A percentile compares a stretch with the other conserved stretches of the same genome.
phyloP scores from a whole-genome alignment of 2,888 invertebrate species.

The Dryococelus australis region DNA sequence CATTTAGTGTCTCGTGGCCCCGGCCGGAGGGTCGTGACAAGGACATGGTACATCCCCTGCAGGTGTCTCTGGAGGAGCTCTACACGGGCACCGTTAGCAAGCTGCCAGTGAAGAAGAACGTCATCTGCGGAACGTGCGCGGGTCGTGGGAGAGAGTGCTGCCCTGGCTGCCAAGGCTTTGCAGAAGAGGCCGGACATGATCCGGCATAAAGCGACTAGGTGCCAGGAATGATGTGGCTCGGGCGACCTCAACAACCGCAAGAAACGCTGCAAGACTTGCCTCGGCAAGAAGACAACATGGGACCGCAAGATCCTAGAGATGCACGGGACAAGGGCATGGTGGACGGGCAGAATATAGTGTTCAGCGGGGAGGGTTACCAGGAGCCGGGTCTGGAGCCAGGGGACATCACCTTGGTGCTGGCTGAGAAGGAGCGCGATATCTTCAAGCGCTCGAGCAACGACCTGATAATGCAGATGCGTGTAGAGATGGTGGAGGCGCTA shows the following conservation, averaged over 20 bases:
- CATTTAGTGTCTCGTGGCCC: conserved; percentile 60
- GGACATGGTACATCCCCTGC: conserved; percentile 93
- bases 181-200: conserved; percentile 79
- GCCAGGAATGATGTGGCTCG: conserved; percentile 86
- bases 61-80: conserved; percentile 90
- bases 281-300: conserved; percentile 87
- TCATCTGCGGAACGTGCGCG: conserved; percentile 96
- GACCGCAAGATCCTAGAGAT: conserved; percentile 95
- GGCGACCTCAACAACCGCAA: conserved; percentile 87
- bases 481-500: conserved; percentile 90
- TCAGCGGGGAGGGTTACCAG: conserved; percentile 95
- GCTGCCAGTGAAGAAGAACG: conserved; percentile 91
- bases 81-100: conserved; percentile 94
- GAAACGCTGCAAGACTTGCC: conserved; percentile 92
- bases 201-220: conserved; percentile 91
- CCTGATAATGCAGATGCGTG: conserved; percentile 79
- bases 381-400: conserved; percentile 94
- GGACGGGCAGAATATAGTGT: conserved; percentile 94
- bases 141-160: conserved; percentile 94
- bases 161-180: conserved; percentile 81
- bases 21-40: conserved; percentile 80
- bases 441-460: conserved; percentile 78
- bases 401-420: conserved; percentile 93
- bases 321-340: conserved; percentile 92
- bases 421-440: conserved; percentile 87